Conservation (phyloP, 1,140 invertebrate species). For the Phenacoccus solenopsis region DNA sequence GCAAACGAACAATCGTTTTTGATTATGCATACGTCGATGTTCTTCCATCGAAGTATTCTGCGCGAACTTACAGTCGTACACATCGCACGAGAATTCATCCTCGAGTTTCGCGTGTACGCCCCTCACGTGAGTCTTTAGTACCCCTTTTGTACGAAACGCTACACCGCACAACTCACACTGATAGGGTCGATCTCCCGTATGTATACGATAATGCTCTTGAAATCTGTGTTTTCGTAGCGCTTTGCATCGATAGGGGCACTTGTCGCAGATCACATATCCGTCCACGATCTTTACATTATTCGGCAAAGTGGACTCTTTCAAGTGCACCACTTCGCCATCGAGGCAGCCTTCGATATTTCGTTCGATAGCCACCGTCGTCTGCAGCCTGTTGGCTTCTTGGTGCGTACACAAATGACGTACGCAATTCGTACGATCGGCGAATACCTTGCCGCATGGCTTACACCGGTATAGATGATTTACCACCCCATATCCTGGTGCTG, state of each 20-base stretch:
- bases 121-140: neutral
- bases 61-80: conserved; percentile 39
- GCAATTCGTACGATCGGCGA: too few relatives aligned
- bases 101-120: neutral
- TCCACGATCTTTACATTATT: too few relatives aligned
- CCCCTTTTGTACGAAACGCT: neutral
- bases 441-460: too few relatives aligned
- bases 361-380: too few relatives aligned
- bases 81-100: conserved; percentile 39
- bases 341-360: too few relatives aligned
- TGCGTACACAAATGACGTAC: too few relatives aligned
- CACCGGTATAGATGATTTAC: neutral
- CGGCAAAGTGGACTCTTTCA: too few relatives aligned
- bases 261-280: too few relatives aligned
- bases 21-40: conserved; percentile 29
- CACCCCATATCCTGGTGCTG: too few relatives aligned
- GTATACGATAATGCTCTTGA: conserved; percentile 70
- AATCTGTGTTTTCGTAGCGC: neutral
- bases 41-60: conserved; percentile 37
- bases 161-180: conserved; percentile 21
- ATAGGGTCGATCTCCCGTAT: conserved; percentile 43
- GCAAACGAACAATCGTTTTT: conserved; percentile 22
- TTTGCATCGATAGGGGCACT: neutral
- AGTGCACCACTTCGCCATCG: too few relatives aligned
- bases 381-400: too few relatives aligned